Percentiles rank a stretch among this genome's conserved stretches.
Evolutionary conservation across 37 sponge, comb jelly and placozoan genomes (phyloP).

Genomic region (Lycopodina hypogea): DNA sequence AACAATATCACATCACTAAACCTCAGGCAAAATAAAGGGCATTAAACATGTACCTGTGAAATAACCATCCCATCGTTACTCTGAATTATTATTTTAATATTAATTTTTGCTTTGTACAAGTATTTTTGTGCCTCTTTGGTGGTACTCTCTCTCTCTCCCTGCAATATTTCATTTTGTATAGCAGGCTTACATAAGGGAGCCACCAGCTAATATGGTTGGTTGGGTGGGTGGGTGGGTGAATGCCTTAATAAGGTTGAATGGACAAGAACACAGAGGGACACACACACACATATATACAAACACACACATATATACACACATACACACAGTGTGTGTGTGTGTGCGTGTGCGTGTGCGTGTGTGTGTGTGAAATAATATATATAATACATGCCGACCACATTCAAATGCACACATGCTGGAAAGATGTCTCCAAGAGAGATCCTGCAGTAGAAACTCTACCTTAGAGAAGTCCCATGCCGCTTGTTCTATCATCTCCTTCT

Average conservation of each 20-base stretch:
- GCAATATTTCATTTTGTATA: too few relatives aligned
- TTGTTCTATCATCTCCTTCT: constrained; percentile 70
- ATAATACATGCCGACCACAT: too few relatives aligned
- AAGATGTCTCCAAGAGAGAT: too few relatives aligned
- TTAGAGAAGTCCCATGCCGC: constrained; percentile 85
- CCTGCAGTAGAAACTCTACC: too few relatives aligned
- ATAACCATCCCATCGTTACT: neutral
- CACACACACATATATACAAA: neutral
- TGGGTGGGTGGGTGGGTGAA: neutral
- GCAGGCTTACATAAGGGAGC: too few relatives aligned
- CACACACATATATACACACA: neutral
- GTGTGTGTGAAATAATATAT: too few relatives aligned
- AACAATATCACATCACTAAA: neutral
- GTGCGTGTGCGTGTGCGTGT: too few relatives aligned
- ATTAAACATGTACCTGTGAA: neutral
- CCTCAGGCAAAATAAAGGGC: neutral
- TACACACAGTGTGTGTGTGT: too few relatives aligned
- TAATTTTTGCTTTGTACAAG: neutral
- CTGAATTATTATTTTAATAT: neutral
- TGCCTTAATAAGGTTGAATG: neutral
- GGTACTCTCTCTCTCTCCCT: too few relatives aligned
- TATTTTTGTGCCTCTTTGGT: too few relatives aligned
- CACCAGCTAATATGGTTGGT: too few relatives aligned
- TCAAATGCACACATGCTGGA: too few relatives aligned
- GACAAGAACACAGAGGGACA: neutral